phyloP scores from a whole-genome alignment of 2,888 invertebrate genomes.

The Meta bourneti region DNA sequence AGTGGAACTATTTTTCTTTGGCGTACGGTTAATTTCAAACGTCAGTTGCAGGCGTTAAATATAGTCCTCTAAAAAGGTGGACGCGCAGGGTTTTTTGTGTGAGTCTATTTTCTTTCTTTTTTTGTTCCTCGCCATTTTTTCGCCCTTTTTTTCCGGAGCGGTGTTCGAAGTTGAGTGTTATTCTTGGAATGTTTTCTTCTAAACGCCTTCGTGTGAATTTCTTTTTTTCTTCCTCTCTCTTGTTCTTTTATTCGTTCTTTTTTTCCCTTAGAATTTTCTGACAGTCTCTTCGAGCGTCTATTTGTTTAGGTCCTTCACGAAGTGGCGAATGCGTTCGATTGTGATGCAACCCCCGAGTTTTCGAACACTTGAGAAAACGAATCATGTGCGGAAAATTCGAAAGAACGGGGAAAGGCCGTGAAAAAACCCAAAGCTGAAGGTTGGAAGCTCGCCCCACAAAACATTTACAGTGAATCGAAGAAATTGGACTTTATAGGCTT shows the following conservation, averaged over 20 bases:
- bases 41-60: conserved; percentile 75
- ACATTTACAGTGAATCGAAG: background rate
- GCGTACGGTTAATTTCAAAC: conserved; percentile 74
- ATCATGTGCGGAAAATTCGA: conserved; percentile 15
- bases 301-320: conserved; percentile 38
- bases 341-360: conserved; percentile 11
- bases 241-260: conserved; percentile 2
- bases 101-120: conserved; percentile 16
- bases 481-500: background rate
- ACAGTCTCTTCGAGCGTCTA: conserved; percentile 25
- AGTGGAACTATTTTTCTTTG: conserved; percentile 73
- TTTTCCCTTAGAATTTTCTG: conserved; percentile 29
- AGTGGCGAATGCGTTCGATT: conserved; percentile 15
- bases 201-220: conserved; percentile 37
- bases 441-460: background rate
- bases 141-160: conserved; percentile 10
- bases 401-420: background rate
- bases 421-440: background rate
- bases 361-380: background rate
- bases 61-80: conserved; percentile 70
- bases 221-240: conserved; percentile 21
- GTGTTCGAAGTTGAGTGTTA: conserved; percentile 73
- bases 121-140: conserved; percentile 13
- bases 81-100: conserved; percentile 41
- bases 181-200: conserved; percentile 74